These are phyloP conservation scores for Uropsilus gracilis DNA, from an alignment of 2,113 vertebrate species.

Conservation along the genomic window DNA sequence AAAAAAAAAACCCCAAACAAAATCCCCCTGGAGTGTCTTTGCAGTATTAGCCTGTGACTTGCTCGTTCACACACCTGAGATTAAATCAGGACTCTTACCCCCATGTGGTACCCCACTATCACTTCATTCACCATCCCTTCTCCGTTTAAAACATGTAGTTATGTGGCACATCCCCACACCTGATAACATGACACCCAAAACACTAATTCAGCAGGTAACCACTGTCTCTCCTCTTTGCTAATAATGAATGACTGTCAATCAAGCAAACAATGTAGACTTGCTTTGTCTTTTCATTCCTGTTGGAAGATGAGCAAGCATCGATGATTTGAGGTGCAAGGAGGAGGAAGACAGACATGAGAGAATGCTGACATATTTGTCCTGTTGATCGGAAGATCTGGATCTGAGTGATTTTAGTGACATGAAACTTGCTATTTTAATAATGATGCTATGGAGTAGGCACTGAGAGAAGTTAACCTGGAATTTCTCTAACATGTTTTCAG, in stretches of 20 bases:
- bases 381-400: background rate
- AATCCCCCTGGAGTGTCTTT: background rate
- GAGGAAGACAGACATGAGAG: background rate
- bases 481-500: background rate
- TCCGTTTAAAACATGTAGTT: background rate
- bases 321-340: background rate
- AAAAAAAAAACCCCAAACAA: too few relatives aligned
- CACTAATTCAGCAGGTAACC: background rate
- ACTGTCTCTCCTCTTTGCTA: background rate
- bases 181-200: background rate
- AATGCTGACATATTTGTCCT: too few relatives aligned
- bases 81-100: background rate
- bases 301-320: background rate
- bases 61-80: background rate
- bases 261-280: background rate
- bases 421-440: background rate
- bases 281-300: background rate
- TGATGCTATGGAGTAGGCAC: background rate
- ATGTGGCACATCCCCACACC: background rate
- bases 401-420: background rate
- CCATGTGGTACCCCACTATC: too few relatives aligned
- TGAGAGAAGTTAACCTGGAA: background rate
- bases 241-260: background rate
- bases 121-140: background rate
- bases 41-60: background rate